Evolutionary conservation across 2,888 invertebrate genomes (phyloP).

Genomic region (Nymphalis c-album): DNA sequence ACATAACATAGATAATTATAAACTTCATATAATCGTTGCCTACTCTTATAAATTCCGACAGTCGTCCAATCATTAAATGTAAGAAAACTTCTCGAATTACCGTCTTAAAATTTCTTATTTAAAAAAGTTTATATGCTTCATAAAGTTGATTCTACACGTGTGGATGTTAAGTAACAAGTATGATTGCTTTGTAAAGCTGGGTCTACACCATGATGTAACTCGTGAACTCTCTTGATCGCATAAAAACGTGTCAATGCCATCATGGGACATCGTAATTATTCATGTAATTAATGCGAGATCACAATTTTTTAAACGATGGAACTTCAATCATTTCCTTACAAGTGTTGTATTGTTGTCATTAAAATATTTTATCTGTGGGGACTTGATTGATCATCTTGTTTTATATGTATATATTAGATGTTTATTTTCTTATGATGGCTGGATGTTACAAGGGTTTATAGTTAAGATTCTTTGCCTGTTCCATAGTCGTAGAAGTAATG

Average conservation of each 20-base stretch:
- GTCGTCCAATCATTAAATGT: no score
- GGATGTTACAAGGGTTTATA: neutral
- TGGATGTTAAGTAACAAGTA: neutral
- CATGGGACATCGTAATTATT: constrained; percentile 22
- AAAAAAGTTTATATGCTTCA: no score
- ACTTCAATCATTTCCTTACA: constrained; percentile 31
- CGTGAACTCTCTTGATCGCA: constrained; percentile 5
- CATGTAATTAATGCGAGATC: constrained; percentile 26
- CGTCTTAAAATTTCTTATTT: no score
- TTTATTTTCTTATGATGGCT: constrained; percentile 8
- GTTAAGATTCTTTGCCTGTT: constrained; percentile 1
- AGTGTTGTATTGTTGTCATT: constrained; percentile 25
- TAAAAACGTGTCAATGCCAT: constrained; percentile 38
- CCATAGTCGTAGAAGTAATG: neutral
- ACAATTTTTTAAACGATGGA: constrained; percentile 20
- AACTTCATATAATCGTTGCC: no score
- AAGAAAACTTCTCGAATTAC: no score
- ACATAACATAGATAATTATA: no score
- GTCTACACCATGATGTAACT: constrained; percentile 11
- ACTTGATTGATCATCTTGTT: constrained; percentile 28
- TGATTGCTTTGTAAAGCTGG: constrained; percentile 1
- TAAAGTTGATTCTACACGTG: neutral
- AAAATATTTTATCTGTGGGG: constrained; percentile 23
- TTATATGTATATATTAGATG: constrained; percentile 5
- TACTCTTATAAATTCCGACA: no score